Evolutionary conservation across 2,888 invertebrate species (phyloP).

Genomic region (Anodontia alba): DNA sequence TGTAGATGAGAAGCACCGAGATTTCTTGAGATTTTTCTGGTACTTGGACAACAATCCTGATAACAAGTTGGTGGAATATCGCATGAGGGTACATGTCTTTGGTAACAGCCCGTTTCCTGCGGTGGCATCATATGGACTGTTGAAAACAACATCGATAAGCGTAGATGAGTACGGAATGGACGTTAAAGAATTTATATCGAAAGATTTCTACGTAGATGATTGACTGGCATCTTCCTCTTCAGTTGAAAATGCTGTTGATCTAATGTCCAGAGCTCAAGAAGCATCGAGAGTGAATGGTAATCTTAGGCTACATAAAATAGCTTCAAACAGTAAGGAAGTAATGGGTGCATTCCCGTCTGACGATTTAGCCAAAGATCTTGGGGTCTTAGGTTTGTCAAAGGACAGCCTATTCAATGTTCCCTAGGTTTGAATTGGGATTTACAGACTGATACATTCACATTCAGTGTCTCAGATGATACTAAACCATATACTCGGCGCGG

Average conservation of each 20-base stretch:
- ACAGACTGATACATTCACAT: constrained; percentile 48
- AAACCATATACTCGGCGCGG: constrained; percentile 53
- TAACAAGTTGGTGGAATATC: constrained; percentile 33
- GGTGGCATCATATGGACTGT: constrained; percentile 24
- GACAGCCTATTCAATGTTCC: constrained; percentile 40
- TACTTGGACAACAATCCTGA: constrained; percentile 19
- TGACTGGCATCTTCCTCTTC: background rate
- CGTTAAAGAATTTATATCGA: constrained; percentile 4
- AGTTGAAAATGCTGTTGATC: background rate
- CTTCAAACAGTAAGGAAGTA: constrained; percentile 19
- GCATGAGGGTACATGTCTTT: constrained; percentile 28
- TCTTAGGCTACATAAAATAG: constrained; percentile 25
- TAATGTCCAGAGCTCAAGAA: constrained; percentile 9
- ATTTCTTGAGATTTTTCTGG: background rate
- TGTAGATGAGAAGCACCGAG: background rate
- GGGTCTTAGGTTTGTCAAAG: constrained; percentile 13
- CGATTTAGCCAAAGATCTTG: constrained; percentile 41
- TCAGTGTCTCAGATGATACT: constrained; percentile 25
- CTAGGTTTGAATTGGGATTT: constrained; percentile 66
- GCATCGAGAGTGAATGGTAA: constrained; percentile 8
- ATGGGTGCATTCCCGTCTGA: constrained; percentile 36
- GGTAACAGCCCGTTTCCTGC: constrained; percentile 7
- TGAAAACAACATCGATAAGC: constrained; percentile 34
- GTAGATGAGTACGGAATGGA: background rate
- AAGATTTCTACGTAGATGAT: constrained; percentile 21